phyloP scores from a whole-genome alignment of 2,888 invertebrate species.

The Sphaerophoria rueppellii region DNA sequence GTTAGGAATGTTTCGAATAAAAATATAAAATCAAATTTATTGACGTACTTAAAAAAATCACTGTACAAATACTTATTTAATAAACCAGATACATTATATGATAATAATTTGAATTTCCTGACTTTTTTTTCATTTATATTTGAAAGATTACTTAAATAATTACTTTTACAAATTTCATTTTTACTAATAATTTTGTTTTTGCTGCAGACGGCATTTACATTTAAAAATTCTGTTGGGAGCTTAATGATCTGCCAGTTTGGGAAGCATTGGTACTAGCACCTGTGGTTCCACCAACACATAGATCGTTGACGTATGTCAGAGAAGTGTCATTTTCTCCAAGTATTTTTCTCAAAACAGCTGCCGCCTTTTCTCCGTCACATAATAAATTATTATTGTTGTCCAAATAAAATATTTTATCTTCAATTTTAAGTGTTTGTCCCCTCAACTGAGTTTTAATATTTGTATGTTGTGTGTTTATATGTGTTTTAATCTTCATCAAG shows the following conservation, averaged over 20 bases:
- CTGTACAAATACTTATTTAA: slow-evolving; percentile 2
- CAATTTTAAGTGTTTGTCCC: slow-evolving; percentile 10
- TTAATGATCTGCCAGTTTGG: not conserved
- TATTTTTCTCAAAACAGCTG: slow-evolving; percentile 1
- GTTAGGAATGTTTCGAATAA: slow-evolving; percentile 6
- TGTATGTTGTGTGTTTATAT: slow-evolving; percentile 7
- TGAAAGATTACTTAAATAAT: not conserved
- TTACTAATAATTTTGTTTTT: slow-evolving; percentile 1
- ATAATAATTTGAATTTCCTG: slow-evolving; percentile 1
- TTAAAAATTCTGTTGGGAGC: slow-evolving; percentile 6
- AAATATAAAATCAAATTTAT: slow-evolving; percentile 3
- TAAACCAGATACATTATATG: slow-evolving; percentile 8
- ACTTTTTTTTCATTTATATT: slow-evolving; percentile 5
- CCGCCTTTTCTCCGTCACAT: slow-evolving; percentile 16
- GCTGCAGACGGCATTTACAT: slow-evolving; percentile 14
- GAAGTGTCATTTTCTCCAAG: slow-evolving; percentile 9
- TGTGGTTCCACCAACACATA: not conserved
- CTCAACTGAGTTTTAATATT: slow-evolving; percentile 8
- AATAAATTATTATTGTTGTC: slow-evolving; percentile 10
- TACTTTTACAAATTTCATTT: slow-evolving; percentile 17
- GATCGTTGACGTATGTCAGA: slow-evolving; percentile 6
- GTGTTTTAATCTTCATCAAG: slow-evolving; percentile 3
- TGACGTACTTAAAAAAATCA: slow-evolving; percentile 1
- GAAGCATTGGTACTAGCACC: not conserved
- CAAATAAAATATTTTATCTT: slow-evolving; percentile 12